Percentiles rank a stretch among this genome's conserved stretches.
Evolutionary conservation across 35 echinoderm and acorn worm genomes (phyloP).

Genomic region (Anneissia japonica): DNA sequence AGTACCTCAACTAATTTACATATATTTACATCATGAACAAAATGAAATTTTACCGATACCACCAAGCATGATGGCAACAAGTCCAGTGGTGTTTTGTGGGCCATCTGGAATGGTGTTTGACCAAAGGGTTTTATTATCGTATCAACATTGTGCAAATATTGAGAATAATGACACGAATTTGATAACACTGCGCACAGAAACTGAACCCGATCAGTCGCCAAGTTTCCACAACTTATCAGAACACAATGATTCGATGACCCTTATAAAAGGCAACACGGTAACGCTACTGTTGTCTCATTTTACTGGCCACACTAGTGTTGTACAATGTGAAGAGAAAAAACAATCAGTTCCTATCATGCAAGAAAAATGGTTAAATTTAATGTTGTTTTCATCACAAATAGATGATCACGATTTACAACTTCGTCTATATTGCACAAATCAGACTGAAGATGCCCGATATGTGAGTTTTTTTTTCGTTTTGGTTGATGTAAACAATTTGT

Average conservation of each 20-base stretch:
- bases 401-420: background rate
- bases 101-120: background rate
- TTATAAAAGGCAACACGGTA: background rate
- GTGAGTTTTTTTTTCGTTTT: too few relatives aligned
- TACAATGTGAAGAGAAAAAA: background rate
- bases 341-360: background rate
- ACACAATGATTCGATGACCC: background rate
- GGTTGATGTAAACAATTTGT: too few relatives aligned
- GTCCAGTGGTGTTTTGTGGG: constrained; percentile 6
- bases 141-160: constrained; percentile 12
- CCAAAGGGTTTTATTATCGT: background rate
- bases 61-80: background rate
- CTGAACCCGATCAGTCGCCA: background rate
- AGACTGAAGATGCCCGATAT: background rate
- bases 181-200: background rate
- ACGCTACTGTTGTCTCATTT: background rate
- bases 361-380: background rate
- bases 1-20: background rate
- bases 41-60: background rate
- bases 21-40: background rate
- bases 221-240: background rate
- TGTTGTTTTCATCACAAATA: background rate
- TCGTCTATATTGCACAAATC: background rate
- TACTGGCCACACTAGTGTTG: background rate
- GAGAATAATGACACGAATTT: background rate